Base-by-base conservation (phyloP, 2,113 vertebrate species). In the Alces alces region DNA sequence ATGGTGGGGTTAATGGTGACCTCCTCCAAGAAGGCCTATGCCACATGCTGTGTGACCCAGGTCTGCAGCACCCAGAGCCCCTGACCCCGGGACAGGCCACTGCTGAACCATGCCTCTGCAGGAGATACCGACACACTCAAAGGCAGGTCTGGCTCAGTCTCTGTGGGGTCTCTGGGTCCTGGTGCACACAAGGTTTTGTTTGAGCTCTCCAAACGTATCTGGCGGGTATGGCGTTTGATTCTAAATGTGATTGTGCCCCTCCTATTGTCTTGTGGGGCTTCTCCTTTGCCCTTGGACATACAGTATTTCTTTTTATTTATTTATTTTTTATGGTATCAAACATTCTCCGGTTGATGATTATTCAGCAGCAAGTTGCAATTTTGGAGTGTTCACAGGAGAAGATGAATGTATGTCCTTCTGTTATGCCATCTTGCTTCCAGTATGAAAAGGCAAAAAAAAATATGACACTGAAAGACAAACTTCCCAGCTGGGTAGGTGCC, bases 201-300 rank as follows among this genome's bases (percentile, higher is more conserved):
- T 66, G 64, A 66, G 33, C 2, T 17, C 33, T 66, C 33, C 17
- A 21, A 36, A 4, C 9, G 0, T 66, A 11, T 36, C 64, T 21
- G 64, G 33, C 2, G 0, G 64, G 64, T 21, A 66, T 21, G 17
- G 33, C 33, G 64, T 36, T 66, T 36, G 33, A 66, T 21, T 66
- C 17, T 36, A 66, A 66, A 21, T 0, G 0, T 10, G 64, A 66
- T 21, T 11, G 17, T 66, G 33, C 33, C 33, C 64, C 8, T 36
- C 8, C 64, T 66, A 21, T 66, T 1, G 0, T 66, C 64, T 36
- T 11, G 33, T 36, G 64, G 64, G 64, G 33, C 33, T 66, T 66
- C 64, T 66, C 64, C 17, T 36, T 66, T 66, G 64, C 64, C 33
- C 2, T 21, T 66, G 17, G 33, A 66, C 33, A 66, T 19, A 19